Evolutionary conservation across 2,888 invertebrate genomes (phyloP).

Genomic region (Euzophera pinguis): DNA sequence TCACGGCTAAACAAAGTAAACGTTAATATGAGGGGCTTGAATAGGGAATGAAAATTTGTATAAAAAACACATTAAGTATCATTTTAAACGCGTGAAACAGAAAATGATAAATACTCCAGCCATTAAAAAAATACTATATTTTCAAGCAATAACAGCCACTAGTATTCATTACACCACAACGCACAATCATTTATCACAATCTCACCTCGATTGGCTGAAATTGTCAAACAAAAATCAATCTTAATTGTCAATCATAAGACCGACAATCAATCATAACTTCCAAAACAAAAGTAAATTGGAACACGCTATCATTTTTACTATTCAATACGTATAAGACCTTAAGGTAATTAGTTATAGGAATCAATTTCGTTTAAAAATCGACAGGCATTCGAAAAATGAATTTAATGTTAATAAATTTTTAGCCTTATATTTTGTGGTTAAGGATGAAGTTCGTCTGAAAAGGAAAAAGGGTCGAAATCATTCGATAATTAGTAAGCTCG

Average conservation of each 20-base stretch:
- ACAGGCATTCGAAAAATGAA: not conserved
- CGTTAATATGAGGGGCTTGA: too few species aligned
- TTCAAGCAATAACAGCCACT: not conserved
- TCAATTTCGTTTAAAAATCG: not conserved
- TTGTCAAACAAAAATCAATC: constrained; percentile 20
- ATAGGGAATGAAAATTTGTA: too few species aligned
- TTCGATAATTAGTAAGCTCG: constrained; percentile 31
- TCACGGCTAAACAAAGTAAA: too few species aligned
- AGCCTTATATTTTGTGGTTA: not conserved
- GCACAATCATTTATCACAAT: constrained; percentile 15
- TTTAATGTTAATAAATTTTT: not conserved
- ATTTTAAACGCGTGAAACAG: too few species aligned
- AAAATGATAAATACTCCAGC: not conserved
- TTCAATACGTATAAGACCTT: not conserved
- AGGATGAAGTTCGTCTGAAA: not conserved
- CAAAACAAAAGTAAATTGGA: constrained; percentile 12
- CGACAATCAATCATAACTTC: constrained; percentile 16
- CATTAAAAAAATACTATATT: not conserved
- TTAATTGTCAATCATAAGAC: constrained; percentile 15
- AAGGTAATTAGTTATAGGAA: not conserved
- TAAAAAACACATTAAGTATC: too few species aligned
- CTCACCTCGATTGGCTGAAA: not conserved
- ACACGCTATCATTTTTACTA: not conserved
- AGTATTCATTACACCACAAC: not conserved
- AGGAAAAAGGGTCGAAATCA: constrained; percentile 20